Evolutionary conservation across 1,140 invertebrate genomes (phyloP).

Genomic region (Eupristina koningsbergeri): DNA sequence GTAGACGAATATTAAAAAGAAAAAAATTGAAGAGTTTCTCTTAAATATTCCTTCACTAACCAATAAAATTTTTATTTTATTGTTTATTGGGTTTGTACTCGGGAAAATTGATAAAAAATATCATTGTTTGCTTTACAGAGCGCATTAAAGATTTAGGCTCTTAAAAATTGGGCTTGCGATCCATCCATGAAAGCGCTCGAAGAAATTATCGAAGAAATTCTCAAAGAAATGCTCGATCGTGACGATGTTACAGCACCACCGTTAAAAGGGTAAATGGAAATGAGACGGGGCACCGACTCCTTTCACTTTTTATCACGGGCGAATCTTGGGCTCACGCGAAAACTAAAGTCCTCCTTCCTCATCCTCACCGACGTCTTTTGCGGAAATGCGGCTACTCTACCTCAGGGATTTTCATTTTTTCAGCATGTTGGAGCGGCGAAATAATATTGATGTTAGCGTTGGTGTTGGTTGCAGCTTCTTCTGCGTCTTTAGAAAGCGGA

Average conservation of each 20-base stretch:
- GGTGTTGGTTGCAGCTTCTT: not conserved
- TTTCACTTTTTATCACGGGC: slow-evolving; percentile 46
- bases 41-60: no score
- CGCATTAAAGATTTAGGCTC: no score
- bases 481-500: slow-evolving; percentile 35
- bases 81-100: not conserved
- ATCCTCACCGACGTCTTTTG: not conserved
- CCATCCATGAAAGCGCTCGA: not conserved
- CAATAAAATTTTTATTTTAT: no score
- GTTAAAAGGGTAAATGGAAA: not conserved
- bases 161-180: no score
- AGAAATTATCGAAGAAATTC: not conserved
- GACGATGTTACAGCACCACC: no score
- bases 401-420: slow-evolving; percentile 1
- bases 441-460: slow-evolving; percentile 8
- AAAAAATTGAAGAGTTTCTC: no score
- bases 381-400: not conserved
- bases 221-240: no score
- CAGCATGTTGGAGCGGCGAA: not conserved
- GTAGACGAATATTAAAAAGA: no score
- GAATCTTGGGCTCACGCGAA: slow-evolving; percentile 33
- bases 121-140: no score
- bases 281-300: not conserved
- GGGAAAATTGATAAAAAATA: not conserved
- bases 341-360: not conserved